Evolutionary conservation across 2,113 vertebrate genomes (phyloP).

Genomic region (Melanerpes formicivorus): DNA sequence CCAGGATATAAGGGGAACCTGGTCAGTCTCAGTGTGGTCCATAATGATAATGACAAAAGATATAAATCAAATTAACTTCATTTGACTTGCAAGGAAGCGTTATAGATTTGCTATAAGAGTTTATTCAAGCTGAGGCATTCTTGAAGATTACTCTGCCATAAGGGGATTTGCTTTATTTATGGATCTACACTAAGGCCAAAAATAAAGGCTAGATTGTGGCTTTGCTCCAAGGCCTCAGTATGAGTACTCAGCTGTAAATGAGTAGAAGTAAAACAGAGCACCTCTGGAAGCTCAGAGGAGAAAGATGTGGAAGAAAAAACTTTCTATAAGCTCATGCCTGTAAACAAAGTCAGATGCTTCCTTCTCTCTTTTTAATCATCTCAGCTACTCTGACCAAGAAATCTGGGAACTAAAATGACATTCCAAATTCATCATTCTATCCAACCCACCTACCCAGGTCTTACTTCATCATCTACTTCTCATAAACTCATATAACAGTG

Average conservation of each 20-base stretch:
- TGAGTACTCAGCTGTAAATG: not conserved
- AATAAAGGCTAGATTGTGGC: not conserved
- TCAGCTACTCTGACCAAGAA: not conserved
- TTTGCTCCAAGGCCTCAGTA: not conserved
- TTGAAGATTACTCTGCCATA: not conserved
- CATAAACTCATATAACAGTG: not conserved
- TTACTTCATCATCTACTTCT: not conserved
- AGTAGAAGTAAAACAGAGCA: not conserved
- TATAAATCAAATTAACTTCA: not conserved
- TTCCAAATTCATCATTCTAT: not conserved
- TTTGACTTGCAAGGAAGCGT: not conserved
- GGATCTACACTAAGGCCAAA: not conserved
- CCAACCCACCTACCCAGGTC: not conserved
- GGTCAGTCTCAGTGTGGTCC: not conserved
- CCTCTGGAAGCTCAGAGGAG: not conserved
- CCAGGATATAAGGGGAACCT: not conserved
- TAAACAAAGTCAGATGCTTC: not conserved
- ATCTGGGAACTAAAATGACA: not conserved
- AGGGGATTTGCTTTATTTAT: constrained; percentile 4
- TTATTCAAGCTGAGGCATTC: constrained; percentile 17
- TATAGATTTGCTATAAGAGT: not conserved
- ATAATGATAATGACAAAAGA: not conserved
- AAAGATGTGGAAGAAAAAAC: not conserved
- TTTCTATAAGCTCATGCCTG: not conserved
- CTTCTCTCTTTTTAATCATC: not conserved